phyloP scores from a whole-genome alignment of 2,888 invertebrate species.

The Venusia cambrica region DNA sequence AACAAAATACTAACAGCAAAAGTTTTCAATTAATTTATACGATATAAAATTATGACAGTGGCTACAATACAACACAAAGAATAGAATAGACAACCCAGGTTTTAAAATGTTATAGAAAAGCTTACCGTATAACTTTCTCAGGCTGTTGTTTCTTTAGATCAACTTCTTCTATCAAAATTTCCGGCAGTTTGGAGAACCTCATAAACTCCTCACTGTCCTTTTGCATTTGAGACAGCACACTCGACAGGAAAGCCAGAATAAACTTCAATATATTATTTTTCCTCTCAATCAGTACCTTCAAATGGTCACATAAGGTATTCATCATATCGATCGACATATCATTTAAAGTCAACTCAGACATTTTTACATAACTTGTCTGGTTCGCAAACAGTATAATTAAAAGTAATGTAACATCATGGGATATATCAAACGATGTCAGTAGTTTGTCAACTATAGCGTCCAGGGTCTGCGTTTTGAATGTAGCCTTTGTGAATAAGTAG shows the following conservation, averaged over 20 bases:
- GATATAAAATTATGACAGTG: no score
- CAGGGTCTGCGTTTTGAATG: slow-evolving; percentile 82
- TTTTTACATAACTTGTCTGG: slow-evolving; percentile 73
- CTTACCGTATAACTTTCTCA: slow-evolving; percentile 81
- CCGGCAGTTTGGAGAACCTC: slow-evolving; percentile 76
- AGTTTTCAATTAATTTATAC: no score
- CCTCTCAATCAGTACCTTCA: slow-evolving; percentile 77
- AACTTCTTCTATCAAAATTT: slow-evolving; percentile 81
- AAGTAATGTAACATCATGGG: slow-evolving; percentile 83
- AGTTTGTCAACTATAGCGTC: slow-evolving; percentile 79
- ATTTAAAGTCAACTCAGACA: slow-evolving; percentile 76
- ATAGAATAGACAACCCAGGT: no score
- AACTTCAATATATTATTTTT: slow-evolving; percentile 81
- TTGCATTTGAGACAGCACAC: slow-evolving; percentile 74
- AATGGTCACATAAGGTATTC: slow-evolving; percentile 54
- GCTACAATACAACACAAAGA: no score
- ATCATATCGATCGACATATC: slow-evolving; percentile 65
- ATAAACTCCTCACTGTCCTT: slow-evolving; percentile 66
- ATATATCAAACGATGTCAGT: slow-evolving; percentile 57
- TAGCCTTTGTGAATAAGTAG: slow-evolving; percentile 84
- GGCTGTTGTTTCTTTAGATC: slow-evolving; percentile 79
- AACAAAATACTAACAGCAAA: no score
- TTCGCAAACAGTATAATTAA: slow-evolving; percentile 86
- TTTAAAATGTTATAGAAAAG: no score
- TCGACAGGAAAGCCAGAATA: slow-evolving; percentile 77